Conservation (phyloP, 2,113 vertebrate species). For the Sapayoa aenigma region DNA sequence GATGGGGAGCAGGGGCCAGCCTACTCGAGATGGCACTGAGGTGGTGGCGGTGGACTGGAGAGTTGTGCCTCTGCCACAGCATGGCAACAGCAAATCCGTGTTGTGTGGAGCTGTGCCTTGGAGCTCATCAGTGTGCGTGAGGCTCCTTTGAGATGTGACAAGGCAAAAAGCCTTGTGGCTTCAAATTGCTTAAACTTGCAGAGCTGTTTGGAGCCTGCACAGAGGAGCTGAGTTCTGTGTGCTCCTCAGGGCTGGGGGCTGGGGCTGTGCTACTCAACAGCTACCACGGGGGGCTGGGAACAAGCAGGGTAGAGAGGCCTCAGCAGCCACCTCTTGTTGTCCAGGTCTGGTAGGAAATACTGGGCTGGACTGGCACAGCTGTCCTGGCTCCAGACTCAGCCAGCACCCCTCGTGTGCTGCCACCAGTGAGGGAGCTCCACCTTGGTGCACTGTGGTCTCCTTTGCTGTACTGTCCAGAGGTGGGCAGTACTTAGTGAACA, state of each 20-base stretch:
- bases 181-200: not conserved
- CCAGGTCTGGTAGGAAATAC: not conserved
- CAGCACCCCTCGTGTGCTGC: rapidly evolving
- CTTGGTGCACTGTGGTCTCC: not conserved
- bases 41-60: not conserved
- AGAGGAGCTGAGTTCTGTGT: not conserved
- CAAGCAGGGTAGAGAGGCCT: not conserved
- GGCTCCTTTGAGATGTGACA: not conserved
- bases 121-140: rapidly evolving
- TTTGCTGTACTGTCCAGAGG: not conserved
- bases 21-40: rapidly evolving
- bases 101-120: not conserved
- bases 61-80: rapidly evolving
- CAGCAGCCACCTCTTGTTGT: not conserved
- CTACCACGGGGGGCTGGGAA: not conserved
- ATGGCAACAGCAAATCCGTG: rapidly evolving
- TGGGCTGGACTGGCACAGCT: rapidly evolving
- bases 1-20: not conserved
- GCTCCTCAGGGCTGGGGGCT: rapidly evolving
- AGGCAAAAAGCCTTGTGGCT: not conserved
- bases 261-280: rapidly evolving
- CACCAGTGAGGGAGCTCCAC: not conserved
- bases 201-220: not conserved
- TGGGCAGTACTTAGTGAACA: not conserved
- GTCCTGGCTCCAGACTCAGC: not conserved